phyloP scores from a whole-genome alignment of 2,797 vertebrate species.

The Syndactyla subalaris region DNA sequence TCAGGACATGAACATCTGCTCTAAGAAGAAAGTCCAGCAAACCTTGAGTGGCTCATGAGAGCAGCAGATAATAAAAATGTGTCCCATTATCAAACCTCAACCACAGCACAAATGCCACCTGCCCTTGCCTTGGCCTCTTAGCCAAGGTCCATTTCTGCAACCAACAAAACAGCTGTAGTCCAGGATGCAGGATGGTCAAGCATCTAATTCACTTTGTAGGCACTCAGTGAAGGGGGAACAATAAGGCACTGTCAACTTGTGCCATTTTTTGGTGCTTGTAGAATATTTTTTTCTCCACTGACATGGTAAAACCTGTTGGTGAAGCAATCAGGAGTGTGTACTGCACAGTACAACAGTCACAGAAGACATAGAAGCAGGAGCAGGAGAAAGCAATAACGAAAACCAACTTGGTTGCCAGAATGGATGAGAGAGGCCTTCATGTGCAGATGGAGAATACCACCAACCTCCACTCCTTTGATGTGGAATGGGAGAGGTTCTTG shows the following conservation, averaged over 20 bases:
- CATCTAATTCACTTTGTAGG: background rate
- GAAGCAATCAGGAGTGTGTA: background rate
- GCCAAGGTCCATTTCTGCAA: background rate
- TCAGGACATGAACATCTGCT: background rate
- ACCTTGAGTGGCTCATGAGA: background rate
- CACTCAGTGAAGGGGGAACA: background rate
- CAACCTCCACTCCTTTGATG: slow-evolving; percentile 21
- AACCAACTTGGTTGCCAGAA: background rate
- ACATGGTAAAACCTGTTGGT: background rate
- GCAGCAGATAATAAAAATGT: background rate
- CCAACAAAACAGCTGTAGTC: background rate
- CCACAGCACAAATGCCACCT: background rate
- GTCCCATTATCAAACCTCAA: background rate
- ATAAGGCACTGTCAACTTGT: background rate
- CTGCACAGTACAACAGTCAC: background rate
- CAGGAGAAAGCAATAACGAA: slow-evolving; percentile 7
- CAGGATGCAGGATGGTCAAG: background rate
- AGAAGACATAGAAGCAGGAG: background rate
- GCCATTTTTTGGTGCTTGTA: background rate
- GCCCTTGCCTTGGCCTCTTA: background rate
- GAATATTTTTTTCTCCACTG: background rate
- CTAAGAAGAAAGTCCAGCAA: background rate
- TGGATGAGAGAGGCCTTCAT: slow-evolving; percentile 7
- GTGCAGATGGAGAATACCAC: background rate
- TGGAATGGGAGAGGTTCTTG: slow-evolving; percentile 28